Evolutionary conservation across 1,140 invertebrate genomes (phyloP).

Genomic region (Bathynomus jamesi): DNA sequence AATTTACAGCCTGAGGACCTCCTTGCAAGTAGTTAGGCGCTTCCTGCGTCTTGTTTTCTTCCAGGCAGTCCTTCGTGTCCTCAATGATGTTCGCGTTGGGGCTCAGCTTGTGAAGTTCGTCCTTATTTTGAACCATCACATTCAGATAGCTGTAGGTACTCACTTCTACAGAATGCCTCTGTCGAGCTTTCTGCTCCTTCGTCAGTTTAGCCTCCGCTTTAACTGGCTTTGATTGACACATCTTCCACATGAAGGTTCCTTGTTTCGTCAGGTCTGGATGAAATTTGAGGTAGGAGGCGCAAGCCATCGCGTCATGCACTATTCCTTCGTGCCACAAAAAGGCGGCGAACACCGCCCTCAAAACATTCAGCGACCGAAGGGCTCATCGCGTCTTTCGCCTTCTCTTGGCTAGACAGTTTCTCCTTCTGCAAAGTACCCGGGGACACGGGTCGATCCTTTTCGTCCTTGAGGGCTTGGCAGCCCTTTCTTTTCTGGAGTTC

Average conservation of each 20-base stretch:
- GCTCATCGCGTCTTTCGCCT: conserved; percentile 74
- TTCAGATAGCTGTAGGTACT: conserved; percentile 34
- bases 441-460: conserved; percentile 55
- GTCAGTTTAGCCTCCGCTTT: conserved; percentile 37
- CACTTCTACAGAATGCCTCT: conserved; percentile 82
- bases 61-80: conserved; percentile 13
- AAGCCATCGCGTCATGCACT: conserved; percentile 94
- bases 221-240: conserved; percentile 36
- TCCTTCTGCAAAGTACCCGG: conserved; percentile 43
- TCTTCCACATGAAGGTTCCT: conserved; percentile 31
- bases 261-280: conserved; percentile 57
- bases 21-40: conserved; percentile 9
- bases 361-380: conserved; percentile 86
- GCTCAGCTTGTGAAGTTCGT: conserved; percentile 29
- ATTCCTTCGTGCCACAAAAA: conserved; percentile 96
- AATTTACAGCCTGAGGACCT: conserved; percentile 19
- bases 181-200: conserved; percentile 48
- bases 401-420: conserved; percentile 35
- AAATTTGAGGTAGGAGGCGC: conserved; percentile 91
- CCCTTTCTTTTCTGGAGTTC: conserved; percentile 52
- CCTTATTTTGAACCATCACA: conserved; percentile 33
- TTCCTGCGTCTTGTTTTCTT: conserved; percentile 5
- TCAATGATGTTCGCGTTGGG: conserved; percentile 30
- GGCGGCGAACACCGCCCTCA: conserved; percentile 70
- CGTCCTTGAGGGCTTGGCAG: conserved; percentile 44